Conservation (phyloP, 2,888 invertebrate genomes). For the Parochlus steinenii region DNA sequence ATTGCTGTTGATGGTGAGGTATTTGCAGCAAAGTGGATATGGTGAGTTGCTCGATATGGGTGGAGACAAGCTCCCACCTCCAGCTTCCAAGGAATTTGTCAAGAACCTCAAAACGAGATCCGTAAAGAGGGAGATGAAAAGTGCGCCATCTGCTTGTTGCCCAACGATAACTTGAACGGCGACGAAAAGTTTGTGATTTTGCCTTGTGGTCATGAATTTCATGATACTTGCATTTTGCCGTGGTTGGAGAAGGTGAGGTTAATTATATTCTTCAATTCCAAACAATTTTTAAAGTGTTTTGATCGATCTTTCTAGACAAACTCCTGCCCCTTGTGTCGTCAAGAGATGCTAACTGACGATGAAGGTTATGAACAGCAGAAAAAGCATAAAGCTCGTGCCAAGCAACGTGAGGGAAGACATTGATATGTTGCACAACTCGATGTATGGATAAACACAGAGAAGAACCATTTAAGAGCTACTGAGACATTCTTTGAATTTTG, state of each 20-base stretch:
- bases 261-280: no score
- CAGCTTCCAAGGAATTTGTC: slow-evolving; percentile 59
- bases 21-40: slow-evolving; percentile 45
- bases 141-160: slow-evolving; percentile 67
- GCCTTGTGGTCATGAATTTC: slow-evolving; percentile 71
- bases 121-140: slow-evolving; percentile 35
- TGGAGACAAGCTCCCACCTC: slow-evolving; percentile 47
- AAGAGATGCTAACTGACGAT: slow-evolving; percentile 73
- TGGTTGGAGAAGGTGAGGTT: slow-evolving; percentile 76
- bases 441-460: slow-evolving; percentile 51
- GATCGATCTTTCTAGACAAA: no score
- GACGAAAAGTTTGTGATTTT: slow-evolving; percentile 51
- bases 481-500: no score
- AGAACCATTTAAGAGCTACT: no score
- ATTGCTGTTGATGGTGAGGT: slow-evolving; percentile 50
- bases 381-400: slow-evolving; percentile 54
- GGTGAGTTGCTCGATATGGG: slow-evolving; percentile 42
- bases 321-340: slow-evolving; percentile 73
- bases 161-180: slow-evolving; percentile 37
- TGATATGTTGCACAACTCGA: slow-evolving; percentile 57
- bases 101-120: slow-evolving; percentile 40
- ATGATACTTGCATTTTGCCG: slow-evolving; percentile 58
- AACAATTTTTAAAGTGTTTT: no score
- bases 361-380: slow-evolving; percentile 68
- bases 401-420: slow-evolving; percentile 52